These are phyloP conservation scores for Euzetes globulus DNA, from an alignment of 2,888 invertebrate species.

Conservation along the genomic window DNA sequence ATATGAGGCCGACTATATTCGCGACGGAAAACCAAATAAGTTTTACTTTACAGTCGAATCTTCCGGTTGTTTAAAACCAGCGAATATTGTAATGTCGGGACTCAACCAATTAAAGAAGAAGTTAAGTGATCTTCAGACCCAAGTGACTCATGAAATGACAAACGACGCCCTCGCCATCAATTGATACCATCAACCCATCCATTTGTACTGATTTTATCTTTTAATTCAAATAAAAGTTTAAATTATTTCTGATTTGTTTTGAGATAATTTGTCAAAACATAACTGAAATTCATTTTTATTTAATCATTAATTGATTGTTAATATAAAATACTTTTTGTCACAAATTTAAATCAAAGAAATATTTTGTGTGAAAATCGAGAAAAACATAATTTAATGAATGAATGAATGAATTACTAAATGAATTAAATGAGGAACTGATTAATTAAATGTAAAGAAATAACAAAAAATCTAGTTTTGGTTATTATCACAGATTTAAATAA, in stretches of 20 bases:
- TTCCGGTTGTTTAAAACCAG: conserved; percentile 84
- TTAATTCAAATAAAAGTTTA: too few species aligned
- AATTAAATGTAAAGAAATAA: neutral
- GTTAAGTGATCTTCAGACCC: conserved; percentile 86
- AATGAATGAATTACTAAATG: too few species aligned
- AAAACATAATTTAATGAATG: neutral
- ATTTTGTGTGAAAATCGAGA: neutral
- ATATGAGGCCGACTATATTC: conserved; percentile 78
- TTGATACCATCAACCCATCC: too few species aligned
- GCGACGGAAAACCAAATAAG: conserved; percentile 91
- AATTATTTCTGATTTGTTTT: too few species aligned
- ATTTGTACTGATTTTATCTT: too few species aligned
- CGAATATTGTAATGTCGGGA: conserved; percentile 93
- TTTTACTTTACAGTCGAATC: conserved; percentile 96
- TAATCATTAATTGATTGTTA: too few species aligned
- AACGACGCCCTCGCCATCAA: conserved; percentile 40
- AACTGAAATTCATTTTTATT: too few species aligned
- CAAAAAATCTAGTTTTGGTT: neutral
- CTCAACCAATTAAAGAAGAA: conserved; percentile 89
- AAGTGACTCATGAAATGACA: conserved; percentile 60
- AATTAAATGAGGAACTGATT: too few species aligned
- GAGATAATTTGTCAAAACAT: too few species aligned
- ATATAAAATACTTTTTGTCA: too few species aligned
- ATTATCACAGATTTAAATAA: neutral
- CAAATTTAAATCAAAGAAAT: too few species aligned